Base-by-base conservation (phyloP, 1,140 invertebrate species). In the Copidosoma floridanum region DNA sequence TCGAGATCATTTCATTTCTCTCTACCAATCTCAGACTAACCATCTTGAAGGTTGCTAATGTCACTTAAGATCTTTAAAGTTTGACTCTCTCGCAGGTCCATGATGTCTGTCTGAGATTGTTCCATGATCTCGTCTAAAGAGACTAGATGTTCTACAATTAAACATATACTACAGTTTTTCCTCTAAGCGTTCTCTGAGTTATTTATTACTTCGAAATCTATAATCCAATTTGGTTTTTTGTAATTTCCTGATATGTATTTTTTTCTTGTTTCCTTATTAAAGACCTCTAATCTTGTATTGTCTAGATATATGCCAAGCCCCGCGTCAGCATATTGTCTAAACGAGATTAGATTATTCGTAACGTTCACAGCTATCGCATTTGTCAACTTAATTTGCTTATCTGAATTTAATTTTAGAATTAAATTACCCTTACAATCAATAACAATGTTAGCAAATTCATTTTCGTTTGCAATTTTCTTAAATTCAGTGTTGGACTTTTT, bases 401-500 rank as follows among this genome's bases (percentile, higher is more conserved):
- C 51, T 20, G 20, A 3, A 5, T 40, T 21, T 23, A 40, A 54
- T 38, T 40, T 52, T 12, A 7, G 4, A 10, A 54, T 26, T 20
- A 61, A 35, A 18, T 56, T 37, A 3, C 52, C 57, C 41, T 46
- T 61, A 18, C 63, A 46, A 51, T 61, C 63, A 38, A 60, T 56
- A 4, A 18, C 16, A 29, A 66, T 66, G 47, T 66, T 41, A 0
- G 65, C 57, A 1, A n/a, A 24, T 38, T 24, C 50, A 32, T 64
- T 55, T 61, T 59, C 60, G 35, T 67, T 65, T 56, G 65, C 63
- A 38, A 58, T 48, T 54, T 41, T 67, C 20, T 64, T 64, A 11
- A 44, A 18, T 11, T 23, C 44, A 4, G 12, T 40, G 16, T 1
- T 14, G 27, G 14, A 51, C 62, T 52, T 61, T 37, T 54, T 27